These are phyloP conservation scores for Hirundo rustica DNA, from an alignment of 2,797 vertebrate genomes.

Conservation along the genomic window DNA sequence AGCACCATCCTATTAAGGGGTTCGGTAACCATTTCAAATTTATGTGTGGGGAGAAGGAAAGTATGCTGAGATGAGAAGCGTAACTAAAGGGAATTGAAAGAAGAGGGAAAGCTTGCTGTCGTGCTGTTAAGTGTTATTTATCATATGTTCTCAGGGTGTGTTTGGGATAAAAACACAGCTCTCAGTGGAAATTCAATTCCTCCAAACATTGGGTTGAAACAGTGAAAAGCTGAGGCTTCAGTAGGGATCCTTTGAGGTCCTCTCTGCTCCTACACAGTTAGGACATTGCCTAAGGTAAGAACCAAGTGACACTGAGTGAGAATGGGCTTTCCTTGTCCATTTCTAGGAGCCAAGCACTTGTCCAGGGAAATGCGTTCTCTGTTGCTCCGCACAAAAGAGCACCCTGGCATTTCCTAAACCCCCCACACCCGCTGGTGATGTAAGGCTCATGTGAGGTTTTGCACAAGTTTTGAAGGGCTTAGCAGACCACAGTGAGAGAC, in stretches of 20 bases:
- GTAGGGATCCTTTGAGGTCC: not conserved
- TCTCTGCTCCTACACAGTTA: not conserved
- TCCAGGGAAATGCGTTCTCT: not conserved
- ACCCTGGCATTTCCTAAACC: not conserved
- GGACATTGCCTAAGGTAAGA: not conserved
- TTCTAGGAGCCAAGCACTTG: not conserved
- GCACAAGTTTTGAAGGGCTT: not conserved
- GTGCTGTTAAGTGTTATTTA: not conserved
- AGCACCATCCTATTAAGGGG: not conserved
- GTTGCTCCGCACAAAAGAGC: rapidly evolving
- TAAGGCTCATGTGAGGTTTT: not conserved
- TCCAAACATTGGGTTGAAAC: not conserved
- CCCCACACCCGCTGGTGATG: not conserved
- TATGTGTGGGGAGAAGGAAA: not conserved
- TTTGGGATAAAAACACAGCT: not conserved
- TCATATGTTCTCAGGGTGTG: not conserved
- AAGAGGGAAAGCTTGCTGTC: not conserved
- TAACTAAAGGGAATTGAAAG: not conserved
- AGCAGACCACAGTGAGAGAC: not conserved
- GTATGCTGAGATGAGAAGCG: not conserved
- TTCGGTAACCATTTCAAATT: not conserved
- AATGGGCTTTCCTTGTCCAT: not conserved
- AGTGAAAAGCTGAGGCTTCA: not conserved
- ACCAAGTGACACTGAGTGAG: not conserved
- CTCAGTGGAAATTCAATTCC: not conserved